These are phyloP conservation scores for Caenorhabditis sulstoni DNA, from an alignment of 2,888 invertebrate species.

Conservation along the genomic window DNA sequence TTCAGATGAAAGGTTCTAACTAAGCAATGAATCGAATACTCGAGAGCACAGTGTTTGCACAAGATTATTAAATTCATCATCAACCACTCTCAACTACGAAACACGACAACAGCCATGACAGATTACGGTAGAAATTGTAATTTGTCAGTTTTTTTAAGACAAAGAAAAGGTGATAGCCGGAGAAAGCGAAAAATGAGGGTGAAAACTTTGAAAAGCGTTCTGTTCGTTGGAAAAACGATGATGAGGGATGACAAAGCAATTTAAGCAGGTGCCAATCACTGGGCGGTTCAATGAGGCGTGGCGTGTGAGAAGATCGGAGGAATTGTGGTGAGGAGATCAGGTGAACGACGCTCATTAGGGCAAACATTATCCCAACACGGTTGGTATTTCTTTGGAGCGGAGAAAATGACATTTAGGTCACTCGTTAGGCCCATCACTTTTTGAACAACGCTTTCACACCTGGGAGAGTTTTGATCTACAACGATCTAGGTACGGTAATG, in stretches of 20 bases:
- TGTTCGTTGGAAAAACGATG: not conserved
- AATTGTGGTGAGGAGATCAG: conserved; percentile 2
- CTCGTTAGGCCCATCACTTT: conserved; percentile 33
- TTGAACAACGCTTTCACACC: conserved; percentile 45
- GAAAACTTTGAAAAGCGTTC: not conserved
- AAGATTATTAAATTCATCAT: too few species aligned
- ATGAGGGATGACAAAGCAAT: conserved; percentile 43
- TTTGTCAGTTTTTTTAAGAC: not conserved
- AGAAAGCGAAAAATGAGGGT: not conserved
- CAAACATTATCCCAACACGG: conserved; percentile 59
- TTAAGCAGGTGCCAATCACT: conserved; percentile 59
- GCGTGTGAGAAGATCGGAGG: conserved; percentile 48
- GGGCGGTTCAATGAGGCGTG: conserved; percentile 53
- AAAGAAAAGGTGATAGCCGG: conserved; percentile 10
- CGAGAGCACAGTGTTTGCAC: too few species aligned
- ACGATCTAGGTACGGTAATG: not conserved
- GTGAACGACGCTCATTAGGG: conserved; percentile 59
- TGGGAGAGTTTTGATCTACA: conserved; percentile 1
- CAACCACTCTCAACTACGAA: too few species aligned
- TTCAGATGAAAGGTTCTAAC: too few species aligned
- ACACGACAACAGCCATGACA: too few species aligned
- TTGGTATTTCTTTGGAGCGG: conserved; percentile 27
- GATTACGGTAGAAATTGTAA: not conserved
- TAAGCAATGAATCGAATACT: too few species aligned
- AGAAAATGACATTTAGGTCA: conserved; percentile 46